A percentile compares a stretch with the other conserved stretches of the same genome.
phyloP scores from a whole-genome alignment of 2,113 vertebrate genomes.

The Drymodes brunneopygia region DNA sequence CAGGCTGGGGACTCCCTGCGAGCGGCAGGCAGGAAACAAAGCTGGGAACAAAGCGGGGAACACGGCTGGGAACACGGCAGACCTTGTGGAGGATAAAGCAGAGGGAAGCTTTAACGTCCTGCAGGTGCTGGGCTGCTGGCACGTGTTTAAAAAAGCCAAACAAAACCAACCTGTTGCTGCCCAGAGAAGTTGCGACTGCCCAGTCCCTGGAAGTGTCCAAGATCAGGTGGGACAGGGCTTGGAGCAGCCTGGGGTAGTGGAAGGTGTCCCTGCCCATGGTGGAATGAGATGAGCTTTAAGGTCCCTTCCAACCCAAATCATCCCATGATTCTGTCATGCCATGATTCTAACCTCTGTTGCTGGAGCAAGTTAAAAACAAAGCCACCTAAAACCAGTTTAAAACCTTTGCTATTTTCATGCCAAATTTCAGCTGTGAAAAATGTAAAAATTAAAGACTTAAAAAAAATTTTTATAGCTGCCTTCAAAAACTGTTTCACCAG shows the following conservation, averaged over 20 bases:
- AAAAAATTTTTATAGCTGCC: neutral
- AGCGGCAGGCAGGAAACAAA: neutral
- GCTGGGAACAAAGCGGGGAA: neutral
- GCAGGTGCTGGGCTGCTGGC: rapidly evolving
- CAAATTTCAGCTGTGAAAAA: neutral
- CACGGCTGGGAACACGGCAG: neutral
- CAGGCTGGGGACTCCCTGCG: neutral
- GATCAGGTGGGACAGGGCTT: neutral
- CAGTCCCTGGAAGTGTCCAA: neutral
- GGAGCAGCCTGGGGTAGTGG: neutral
- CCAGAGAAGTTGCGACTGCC: neutral
- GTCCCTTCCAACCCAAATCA: neutral
- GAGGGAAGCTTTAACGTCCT: rapidly evolving
- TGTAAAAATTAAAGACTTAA: neutral
- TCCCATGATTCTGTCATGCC: neutral
- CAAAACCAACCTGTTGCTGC: neutral
- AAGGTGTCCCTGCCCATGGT: neutral
- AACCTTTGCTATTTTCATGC: neutral
- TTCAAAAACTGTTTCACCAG: neutral
- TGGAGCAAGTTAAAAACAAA: neutral
- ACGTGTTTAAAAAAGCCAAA: neutral
- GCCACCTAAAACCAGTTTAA: neutral
- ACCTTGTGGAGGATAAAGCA: neutral
- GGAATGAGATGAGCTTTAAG: neutral
- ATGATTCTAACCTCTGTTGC: neutral